A percentile compares a stretch with the other conserved stretches of the same genome.
phyloP scores from a whole-genome alignment of 2,113 vertebrate species.

The Semnopithecus entellus region DNA sequence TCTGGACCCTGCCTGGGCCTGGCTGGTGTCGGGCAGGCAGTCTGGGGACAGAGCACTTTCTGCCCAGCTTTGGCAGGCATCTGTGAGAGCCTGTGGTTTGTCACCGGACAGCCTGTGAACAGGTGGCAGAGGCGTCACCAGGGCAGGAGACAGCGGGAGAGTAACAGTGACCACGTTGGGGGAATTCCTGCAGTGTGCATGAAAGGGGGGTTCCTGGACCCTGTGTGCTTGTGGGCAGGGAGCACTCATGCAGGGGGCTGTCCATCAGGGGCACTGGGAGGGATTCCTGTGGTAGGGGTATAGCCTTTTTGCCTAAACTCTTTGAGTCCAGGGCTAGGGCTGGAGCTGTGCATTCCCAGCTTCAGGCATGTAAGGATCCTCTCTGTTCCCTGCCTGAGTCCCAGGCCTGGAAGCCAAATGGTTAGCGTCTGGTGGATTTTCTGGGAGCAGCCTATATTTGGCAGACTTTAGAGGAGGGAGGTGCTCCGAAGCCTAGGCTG shows the following conservation, averaged over 20 bases:
- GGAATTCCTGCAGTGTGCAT: not conserved
- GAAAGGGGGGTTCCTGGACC: not conserved
- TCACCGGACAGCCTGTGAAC: not conserved
- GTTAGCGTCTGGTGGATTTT: not conserved
- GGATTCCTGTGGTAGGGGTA: not conserved
- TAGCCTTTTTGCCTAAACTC: not conserved
- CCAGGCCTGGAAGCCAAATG: not conserved
- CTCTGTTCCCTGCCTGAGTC: not conserved
- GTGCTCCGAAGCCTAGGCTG: accelerated
- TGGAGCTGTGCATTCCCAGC: not conserved
- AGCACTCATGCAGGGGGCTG: too few relatives aligned
- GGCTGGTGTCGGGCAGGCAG: not conserved
- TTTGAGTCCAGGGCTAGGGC: not conserved
- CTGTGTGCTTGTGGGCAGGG: not conserved
- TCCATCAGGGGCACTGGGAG: accelerated
- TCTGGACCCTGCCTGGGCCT: not conserved
- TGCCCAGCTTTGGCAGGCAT: not conserved
- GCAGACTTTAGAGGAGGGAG: not conserved
- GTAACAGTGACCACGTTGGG: not conserved
- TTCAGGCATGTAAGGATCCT: not conserved
- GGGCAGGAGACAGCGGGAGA: not conserved
- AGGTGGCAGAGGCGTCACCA: not conserved
- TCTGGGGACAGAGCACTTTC: not conserved
- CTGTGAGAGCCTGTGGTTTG: not conserved
- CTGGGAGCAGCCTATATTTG: not conserved